phyloP scores from a whole-genome alignment of 2,113 vertebrate genomes.

The Prunella fulvescens region DNA sequence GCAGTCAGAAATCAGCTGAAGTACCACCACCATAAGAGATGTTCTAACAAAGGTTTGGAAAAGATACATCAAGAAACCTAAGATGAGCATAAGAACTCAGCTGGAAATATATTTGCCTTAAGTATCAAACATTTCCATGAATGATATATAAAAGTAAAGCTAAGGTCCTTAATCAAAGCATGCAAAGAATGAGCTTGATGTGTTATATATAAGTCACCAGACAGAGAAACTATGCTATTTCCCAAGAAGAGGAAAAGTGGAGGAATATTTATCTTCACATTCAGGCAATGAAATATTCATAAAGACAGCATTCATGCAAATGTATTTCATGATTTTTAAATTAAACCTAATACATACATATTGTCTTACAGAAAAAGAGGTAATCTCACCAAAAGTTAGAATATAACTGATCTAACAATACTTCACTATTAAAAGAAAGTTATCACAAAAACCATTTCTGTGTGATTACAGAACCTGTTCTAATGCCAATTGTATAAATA shows the following conservation, averaged over 20 bases:
- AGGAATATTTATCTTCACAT: background rate
- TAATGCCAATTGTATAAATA: background rate
- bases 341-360: background rate
- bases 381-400: too few relatives aligned
- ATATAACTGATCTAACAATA: background rate
- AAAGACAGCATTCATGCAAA: background rate
- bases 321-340: background rate
- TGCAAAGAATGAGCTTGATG: background rate
- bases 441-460: background rate
- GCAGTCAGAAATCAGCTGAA: background rate
- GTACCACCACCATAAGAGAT: background rate
- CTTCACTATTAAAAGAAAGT: background rate
- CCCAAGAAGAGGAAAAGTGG: background rate
- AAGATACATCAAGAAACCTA: background rate
- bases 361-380: background rate
- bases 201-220: background rate
- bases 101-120: background rate
- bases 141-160: background rate
- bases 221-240: background rate
- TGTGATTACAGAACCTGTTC: background rate
- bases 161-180: background rate
- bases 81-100: background rate
- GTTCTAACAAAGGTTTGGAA: background rate
- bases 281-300: background rate
- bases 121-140: background rate